These are phyloP conservation scores for Drosophila sechellia DNA, from an alignment of 1,140 invertebrate genomes.

Conservation along the genomic window DNA sequence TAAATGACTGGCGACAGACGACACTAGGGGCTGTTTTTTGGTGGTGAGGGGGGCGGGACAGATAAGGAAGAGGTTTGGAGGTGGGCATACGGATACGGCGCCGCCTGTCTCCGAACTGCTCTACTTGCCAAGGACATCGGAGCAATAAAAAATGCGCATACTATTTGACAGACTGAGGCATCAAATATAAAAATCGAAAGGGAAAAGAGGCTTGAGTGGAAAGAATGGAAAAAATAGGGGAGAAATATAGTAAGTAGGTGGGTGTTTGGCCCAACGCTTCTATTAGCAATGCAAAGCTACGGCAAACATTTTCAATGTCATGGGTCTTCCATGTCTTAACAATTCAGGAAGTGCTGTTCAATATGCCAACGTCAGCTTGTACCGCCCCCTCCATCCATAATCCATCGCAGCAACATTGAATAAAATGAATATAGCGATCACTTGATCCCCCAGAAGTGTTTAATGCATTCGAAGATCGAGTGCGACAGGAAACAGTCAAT, in stretches of 20 bases:
- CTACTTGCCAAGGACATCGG: constrained; percentile 41
- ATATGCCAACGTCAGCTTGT: constrained; percentile 19
- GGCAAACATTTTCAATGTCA: constrained; percentile 54
- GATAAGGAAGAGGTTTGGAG: not conserved
- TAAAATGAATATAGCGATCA: constrained; percentile 49
- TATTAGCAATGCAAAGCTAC: constrained; percentile 44
- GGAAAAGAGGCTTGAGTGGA: not conserved
- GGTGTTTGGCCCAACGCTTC: constrained; percentile 15
- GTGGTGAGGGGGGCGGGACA: too few relatives aligned
- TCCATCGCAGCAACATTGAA: not conserved
- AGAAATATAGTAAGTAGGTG: not conserved
- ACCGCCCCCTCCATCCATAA: not conserved
- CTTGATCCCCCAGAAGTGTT: constrained; percentile 43
- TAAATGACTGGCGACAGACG: constrained; percentile 20
- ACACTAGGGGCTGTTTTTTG: not conserved
- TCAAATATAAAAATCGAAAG: not conserved
- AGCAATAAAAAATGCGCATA: constrained; percentile 38
- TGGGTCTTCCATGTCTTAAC: constrained; percentile 11
- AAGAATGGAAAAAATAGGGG: not conserved
- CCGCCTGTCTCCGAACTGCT: constrained; percentile 44
- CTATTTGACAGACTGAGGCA: constrained; percentile 8
- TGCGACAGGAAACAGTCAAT: constrained; percentile 39
- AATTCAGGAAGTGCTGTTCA: constrained; percentile 42
- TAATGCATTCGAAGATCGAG: constrained; percentile 32
- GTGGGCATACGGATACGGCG: constrained; percentile 13